These are phyloP conservation scores for Troglohyphantes excavatus DNA, from an alignment of 2,888 invertebrate genomes.

Conservation along the genomic window DNA sequence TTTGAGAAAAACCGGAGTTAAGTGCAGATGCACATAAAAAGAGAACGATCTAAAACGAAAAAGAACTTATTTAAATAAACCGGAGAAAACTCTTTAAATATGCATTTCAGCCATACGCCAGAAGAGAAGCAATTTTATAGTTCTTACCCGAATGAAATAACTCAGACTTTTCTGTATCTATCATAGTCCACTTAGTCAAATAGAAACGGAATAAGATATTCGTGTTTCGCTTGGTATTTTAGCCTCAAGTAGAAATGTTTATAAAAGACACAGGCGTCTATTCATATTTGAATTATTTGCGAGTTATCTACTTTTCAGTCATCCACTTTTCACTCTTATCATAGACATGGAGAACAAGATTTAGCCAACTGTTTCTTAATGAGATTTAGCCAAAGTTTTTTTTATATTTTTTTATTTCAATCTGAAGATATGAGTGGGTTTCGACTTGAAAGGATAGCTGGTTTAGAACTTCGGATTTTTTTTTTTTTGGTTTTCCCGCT, in stretches of 20 bases:
- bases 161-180: slow-evolving; percentile 1
- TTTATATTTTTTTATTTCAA: too few species aligned
- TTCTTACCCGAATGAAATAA: slow-evolving; percentile 2
- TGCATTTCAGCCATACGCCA: background rate
- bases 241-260: background rate
- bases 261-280: background rate
- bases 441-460: too few species aligned
- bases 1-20: background rate
- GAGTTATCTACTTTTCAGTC: background rate
- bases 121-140: background rate
- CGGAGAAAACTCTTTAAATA: background rate
- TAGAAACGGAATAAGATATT: slow-evolving; percentile 13
- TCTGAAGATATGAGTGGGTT: too few species aligned
- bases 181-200: slow-evolving; percentile 18
- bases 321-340: background rate
- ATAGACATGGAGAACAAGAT: too few species aligned
- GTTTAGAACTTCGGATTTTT: too few species aligned
- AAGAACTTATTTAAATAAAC: slow-evolving; percentile 4
- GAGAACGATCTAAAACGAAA: background rate
- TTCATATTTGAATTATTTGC: slow-evolving; percentile 1
- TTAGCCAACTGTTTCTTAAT: background rate
- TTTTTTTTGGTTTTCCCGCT: too few species aligned
- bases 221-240: background rate
- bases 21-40: background rate
- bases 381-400: background rate